Percentiles rank a stretch among this genome's conserved stretches.
Evolutionary conservation across 2,797 vertebrate genomes (phyloP).

Genomic region (Sebastes elongatus): DNA sequence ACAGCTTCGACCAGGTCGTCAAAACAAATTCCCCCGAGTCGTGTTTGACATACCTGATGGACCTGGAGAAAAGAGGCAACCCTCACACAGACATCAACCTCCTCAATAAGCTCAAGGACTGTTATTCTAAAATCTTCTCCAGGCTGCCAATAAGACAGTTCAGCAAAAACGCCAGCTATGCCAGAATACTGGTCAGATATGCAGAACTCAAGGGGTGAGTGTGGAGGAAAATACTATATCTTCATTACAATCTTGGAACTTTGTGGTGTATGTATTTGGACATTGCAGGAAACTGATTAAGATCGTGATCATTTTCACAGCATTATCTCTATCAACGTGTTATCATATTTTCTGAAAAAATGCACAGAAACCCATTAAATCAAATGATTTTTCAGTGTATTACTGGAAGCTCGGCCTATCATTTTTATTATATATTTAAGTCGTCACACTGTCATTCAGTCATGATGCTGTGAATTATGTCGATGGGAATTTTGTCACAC

Average conservation of each 20-base stretch:
- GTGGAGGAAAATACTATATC: not conserved
- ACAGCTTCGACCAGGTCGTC: conserved; percentile 87
- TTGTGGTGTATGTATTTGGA: too few species aligned
- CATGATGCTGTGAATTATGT: not conserved
- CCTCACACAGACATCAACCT: conserved; percentile 83
- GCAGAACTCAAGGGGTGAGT: conserved; percentile 93
- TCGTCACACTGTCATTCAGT: not conserved
- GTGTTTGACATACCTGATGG: conserved; percentile 87
- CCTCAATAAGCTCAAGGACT: conserved; percentile 89
- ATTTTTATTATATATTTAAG: not conserved
- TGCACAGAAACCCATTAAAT: not conserved
- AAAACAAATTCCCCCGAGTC: conserved; percentile 89
- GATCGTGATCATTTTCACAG: not conserved
- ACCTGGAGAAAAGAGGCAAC: conserved; percentile 88
- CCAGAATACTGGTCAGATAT: conserved; percentile 92
- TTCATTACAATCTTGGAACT: not conserved
- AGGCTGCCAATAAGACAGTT: conserved; percentile 88
- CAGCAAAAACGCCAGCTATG: conserved; percentile 90
- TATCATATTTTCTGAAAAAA: too few species aligned
- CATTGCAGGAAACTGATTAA: not conserved
- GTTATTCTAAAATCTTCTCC: conserved; percentile 89
- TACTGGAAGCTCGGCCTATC: not conserved
- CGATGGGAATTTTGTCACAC: not conserved
- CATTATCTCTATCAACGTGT: not conserved
- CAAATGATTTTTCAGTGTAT: not conserved